Base-by-base conservation (phyloP, 2,888 invertebrate genomes). In the Dasysyrphus albostriatus region DNA sequence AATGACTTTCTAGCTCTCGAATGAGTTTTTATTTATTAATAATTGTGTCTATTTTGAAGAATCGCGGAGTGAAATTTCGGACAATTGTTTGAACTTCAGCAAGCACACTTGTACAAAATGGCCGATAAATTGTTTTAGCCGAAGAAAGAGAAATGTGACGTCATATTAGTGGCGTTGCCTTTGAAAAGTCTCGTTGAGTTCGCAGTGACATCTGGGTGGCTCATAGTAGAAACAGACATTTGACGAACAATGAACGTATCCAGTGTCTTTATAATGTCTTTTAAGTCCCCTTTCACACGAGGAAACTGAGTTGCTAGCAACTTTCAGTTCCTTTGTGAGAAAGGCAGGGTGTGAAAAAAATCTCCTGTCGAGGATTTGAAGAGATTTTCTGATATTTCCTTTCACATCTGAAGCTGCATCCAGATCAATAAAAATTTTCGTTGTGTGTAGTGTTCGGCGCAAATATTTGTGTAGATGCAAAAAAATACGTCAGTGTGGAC, bases 71-170 rank as follows among this genome's bases (percentile, higher is more conserved):
- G 78, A 83, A 74, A 65, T 67, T 82, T 56, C 82, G 78, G 61
- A 72, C 72, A 72, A 87, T 78, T 88, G 83, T 88, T 88, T 88
- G 78, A 88, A 87, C 87, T 87, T 88, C 84, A 88, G 82, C 89
- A 88, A 89, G 88, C 89, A 89, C 88, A 89, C 88, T 89, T 88
- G 77, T 84, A 89, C 89, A 89, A 89, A 89, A 89, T 89, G 89
- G 89, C 89, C 88, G 88, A 88, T 78, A 39, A 79, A 72, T 75
- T 87, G 83, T 78, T 65, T 87, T 73, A 72, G 65, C 75, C 72
- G 78, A 83, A 83, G 72, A 75, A 79, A 37, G 47, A 61, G 44
- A 70, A 82, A 69, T 88, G 89, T 89, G 89, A 89, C 89, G 89
- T 89, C 89, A 89, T 88, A 63, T 82, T 6, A 56, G 69, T 88